These are phyloP conservation scores for Ceratina japonica DNA, from an alignment of 1,140 invertebrate genomes.

Conservation along the genomic window DNA sequence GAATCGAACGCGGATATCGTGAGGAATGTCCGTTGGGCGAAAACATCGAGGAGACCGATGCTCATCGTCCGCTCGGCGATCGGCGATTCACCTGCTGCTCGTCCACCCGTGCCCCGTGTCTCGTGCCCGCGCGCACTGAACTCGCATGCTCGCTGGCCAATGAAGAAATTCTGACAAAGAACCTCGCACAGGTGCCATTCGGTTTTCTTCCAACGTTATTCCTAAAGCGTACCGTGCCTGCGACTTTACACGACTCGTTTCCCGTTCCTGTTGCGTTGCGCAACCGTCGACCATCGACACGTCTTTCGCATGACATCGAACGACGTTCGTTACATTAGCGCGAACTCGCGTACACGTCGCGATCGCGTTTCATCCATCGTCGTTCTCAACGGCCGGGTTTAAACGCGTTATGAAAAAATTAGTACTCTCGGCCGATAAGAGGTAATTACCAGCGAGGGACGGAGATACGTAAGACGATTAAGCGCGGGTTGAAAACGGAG, in stretches of 20 bases:
- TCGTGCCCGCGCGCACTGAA: background rate
- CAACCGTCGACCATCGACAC: background rate
- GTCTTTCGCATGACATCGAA: background rate
- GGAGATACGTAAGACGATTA: background rate
- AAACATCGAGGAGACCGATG: slow-evolving; percentile 23
- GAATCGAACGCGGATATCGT: slow-evolving; percentile 3
- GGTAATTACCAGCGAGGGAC: slow-evolving; percentile 49
- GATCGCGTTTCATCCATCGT: background rate
- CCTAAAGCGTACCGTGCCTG: slow-evolving; percentile 8
- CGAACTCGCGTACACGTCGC: too few species aligned
- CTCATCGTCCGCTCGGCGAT: slow-evolving; percentile 21
- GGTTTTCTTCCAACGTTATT: slow-evolving; percentile 17
- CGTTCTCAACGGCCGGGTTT: too few species aligned
- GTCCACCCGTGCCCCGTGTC: background rate
- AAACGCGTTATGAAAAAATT: too few species aligned
- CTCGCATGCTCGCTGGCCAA: slow-evolving; percentile 2
- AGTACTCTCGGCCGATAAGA: too few species aligned
- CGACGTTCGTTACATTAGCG: background rate
- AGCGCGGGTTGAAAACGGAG: background rate
- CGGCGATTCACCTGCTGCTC: slow-evolving; percentile 50
- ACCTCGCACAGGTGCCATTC: slow-evolving; percentile 29
- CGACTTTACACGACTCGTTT: slow-evolving; percentile 18
- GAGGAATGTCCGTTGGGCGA: slow-evolving; percentile 43
- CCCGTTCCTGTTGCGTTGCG: slow-evolving; percentile 22
- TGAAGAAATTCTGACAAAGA: slow-evolving; percentile 57